Percentiles rank a stretch among this genome's conserved stretches.
Conservation (phyloP, 2,113 vertebrate genomes). For the Malurus alboscapulatus region DNA sequence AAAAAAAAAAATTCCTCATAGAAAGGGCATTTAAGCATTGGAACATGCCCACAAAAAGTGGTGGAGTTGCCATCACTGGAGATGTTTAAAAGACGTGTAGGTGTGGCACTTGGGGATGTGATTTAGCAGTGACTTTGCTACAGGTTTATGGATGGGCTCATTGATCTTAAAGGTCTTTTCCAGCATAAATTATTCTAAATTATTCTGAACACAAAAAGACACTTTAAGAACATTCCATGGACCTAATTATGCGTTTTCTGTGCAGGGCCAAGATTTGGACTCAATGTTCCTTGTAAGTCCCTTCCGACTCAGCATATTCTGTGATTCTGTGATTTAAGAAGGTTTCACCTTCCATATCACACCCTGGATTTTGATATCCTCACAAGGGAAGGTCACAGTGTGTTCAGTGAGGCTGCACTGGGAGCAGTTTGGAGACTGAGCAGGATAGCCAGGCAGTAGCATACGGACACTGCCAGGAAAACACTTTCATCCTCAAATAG, state of each 20-base stretch:
- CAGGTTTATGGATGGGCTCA: neutral
- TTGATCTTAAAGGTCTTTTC: neutral
- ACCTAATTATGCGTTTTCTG: neutral
- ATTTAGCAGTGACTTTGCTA: neutral
- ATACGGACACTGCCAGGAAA: neutral
- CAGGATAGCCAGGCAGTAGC: fast-evolving
- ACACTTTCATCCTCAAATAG: neutral
- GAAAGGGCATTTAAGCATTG: neutral
- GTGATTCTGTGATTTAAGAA: neutral
- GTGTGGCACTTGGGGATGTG: neutral
- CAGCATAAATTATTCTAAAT: neutral
- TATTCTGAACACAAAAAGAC: neutral
- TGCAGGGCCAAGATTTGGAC: neutral
- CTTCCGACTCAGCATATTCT: neutral
- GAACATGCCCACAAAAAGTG: neutral
- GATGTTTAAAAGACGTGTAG: neutral
- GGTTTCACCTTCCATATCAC: neutral
- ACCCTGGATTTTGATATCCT: neutral
- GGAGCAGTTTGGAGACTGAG: fast-evolving
- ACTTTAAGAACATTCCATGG: neutral
- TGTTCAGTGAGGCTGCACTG: fast-evolving
- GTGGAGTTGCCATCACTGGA: neutral
- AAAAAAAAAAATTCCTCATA: neutral
- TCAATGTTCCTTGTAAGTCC: neutral
- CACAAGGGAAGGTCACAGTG: neutral